Evolutionary conservation across 2,113 vertebrate genomes (phyloP).

Genomic region (Panthera leo): DNA sequence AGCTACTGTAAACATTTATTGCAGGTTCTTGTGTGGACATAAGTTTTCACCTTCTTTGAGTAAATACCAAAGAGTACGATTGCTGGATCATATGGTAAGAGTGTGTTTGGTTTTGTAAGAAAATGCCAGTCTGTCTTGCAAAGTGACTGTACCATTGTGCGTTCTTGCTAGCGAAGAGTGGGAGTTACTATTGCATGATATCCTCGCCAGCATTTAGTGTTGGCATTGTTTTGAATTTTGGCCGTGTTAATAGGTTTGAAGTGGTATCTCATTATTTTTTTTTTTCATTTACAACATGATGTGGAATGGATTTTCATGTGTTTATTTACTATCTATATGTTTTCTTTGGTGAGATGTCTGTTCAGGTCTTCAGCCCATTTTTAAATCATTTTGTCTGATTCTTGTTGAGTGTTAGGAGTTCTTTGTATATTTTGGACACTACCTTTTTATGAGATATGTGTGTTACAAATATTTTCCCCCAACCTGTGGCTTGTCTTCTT

Average conservation of each 20-base stretch:
- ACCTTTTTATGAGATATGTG: not conserved
- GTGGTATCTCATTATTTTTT: not conserved
- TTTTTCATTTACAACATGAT: not conserved
- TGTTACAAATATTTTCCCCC: not conserved
- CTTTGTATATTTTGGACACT: not conserved
- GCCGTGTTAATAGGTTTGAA: not conserved
- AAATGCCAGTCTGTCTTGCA: not conserved
- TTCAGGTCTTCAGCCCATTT: not conserved
- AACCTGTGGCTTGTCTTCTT: not conserved
- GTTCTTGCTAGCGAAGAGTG: not conserved
- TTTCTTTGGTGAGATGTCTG: not conserved
- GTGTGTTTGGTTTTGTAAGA: not conserved
- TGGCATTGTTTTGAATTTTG: not conserved
- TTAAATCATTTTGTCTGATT: not conserved
- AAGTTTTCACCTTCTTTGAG: not conserved
- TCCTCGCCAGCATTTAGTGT: not conserved
- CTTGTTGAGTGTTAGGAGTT: not conserved
- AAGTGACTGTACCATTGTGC: not conserved
- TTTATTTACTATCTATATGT: not conserved
- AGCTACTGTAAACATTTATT: not conserved
- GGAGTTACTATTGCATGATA: not conserved
- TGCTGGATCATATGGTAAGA: not conserved
- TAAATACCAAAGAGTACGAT: not conserved
- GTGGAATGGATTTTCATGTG: not conserved
- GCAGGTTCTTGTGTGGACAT: not conserved